Evolutionary conservation across 2,888 invertebrate genomes (phyloP).

Genomic region (Standfussiana lucernea): DNA sequence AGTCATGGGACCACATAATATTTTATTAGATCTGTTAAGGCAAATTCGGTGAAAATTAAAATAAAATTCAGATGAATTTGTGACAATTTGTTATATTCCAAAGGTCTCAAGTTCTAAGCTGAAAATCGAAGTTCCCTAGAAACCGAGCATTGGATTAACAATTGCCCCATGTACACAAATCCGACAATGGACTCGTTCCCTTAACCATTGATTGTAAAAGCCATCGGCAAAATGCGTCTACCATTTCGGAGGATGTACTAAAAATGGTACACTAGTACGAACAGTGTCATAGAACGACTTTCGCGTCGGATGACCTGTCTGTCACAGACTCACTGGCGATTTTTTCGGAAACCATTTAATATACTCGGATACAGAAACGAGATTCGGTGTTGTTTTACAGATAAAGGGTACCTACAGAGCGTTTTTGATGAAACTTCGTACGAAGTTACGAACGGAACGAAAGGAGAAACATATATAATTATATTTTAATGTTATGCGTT

Average conservation of each 20-base stretch:
- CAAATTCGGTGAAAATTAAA: neutral
- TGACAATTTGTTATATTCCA: neutral
- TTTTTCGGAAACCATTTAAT: slow-evolving; percentile 31
- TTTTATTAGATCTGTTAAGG: neutral
- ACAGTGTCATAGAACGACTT: slow-evolving; percentile 28
- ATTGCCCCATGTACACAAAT: slow-evolving; percentile 13
- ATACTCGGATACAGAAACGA: slow-evolving; percentile 1
- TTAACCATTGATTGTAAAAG: neutral
- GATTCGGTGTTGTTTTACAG: neutral
- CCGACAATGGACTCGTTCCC: neutral
- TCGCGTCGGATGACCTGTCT: slow-evolving; percentile 5
- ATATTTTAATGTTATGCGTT: neutral
- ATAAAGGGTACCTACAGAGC: neutral
- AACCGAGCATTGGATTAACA: neutral
- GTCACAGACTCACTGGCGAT: slow-evolving; percentile 6
- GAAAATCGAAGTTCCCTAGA: neutral
- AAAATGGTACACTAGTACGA: neutral
- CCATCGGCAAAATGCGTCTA: slow-evolving; percentile 16
- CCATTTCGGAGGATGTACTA: slow-evolving; percentile 7
- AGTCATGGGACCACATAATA: neutral
- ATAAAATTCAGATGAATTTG: neutral
- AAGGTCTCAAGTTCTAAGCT: neutral
- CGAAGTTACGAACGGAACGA: neutral
- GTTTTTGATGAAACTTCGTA: slow-evolving; percentile 5
- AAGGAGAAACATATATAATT: neutral